Base-by-base conservation (phyloP, 2,113 vertebrate genomes). In the Rissa tridactyla region DNA sequence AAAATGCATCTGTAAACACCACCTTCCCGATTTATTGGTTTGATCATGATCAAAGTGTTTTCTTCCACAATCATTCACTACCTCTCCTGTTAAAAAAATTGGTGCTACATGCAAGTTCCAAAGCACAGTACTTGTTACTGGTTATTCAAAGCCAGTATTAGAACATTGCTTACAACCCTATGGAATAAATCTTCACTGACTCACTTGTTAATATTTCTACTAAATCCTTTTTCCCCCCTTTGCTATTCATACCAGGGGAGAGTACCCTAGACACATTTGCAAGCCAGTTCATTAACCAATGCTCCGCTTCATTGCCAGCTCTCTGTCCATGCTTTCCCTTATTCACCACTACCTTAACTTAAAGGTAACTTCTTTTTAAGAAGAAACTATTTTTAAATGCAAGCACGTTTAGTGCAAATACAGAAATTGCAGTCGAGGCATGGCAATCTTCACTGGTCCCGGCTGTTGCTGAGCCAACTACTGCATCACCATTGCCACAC, bases 391-490 rank as follows among this genome's bases (percentile, higher is more conserved):
- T 75, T 52, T 13, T 34, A 38, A 12, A n/a, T 19, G n/a, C 3
- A 60, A 42, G 1, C 0, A 3, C 5, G 5, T 5, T 49, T 6
- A 29, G 20, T 2, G 15, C 30, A 66, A 86, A 81, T 23, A 20
- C 15, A 71, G 47, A 51, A 1, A 2, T 3, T 40, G 10, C 51
- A 40, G 44, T 11, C 0, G 1, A 73, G 54, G 9, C 3, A 3
- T 21, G 25, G 23, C 3, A 26, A 32, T 10, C 11, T 51, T 29
- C 27, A 51, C 13, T 19, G 8, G n/a, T 49, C 44, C 8, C 27
- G 55, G 40, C 9, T 76, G 42, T 7, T 72, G 21, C 12, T 15
- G 5, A 58, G 26, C 29, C 69, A 85, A 20, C 36, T 29, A 5
- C 15, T 29, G 13, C 34, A 61, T 34, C 60, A 61, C 49, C 26